These are phyloP conservation scores for Cyphomyrmex costatus DNA, from an alignment of 1,140 invertebrate species.

Conservation along the genomic window DNA sequence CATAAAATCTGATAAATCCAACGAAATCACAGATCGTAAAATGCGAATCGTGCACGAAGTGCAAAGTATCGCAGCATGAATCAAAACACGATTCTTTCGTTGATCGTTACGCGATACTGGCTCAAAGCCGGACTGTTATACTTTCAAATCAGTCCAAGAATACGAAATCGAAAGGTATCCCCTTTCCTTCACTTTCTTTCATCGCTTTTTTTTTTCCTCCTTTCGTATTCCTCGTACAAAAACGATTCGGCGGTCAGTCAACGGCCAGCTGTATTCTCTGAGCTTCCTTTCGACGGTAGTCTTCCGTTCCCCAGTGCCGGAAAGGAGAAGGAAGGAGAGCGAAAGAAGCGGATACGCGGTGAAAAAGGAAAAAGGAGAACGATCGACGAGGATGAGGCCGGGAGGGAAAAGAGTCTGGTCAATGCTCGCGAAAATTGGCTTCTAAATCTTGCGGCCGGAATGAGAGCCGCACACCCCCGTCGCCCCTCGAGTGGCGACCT, in stretches of 20 bases:
- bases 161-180: conserved; percentile 58
- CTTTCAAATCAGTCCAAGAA: conserved; percentile 71
- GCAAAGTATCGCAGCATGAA: conserved; percentile 46
- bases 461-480: conserved; percentile 72
- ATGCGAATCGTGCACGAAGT: conserved; percentile 4
- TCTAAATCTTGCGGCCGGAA: conserved; percentile 84
- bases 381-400: conserved; percentile 43
- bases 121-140: conserved; percentile 60
- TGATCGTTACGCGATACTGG: conserved; percentile 38
- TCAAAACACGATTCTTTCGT: conserved; percentile 36
- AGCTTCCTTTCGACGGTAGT: conserved; percentile 68
- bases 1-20: conserved; percentile 52
- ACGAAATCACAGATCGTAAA: conserved; percentile 35
- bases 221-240: conserved; percentile 16
- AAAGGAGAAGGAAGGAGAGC: conserved; percentile 33
- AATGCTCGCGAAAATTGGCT: conserved; percentile 85
- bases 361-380: conserved; percentile 43
- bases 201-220: background rate
- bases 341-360: conserved; percentile 27
- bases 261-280: conserved; percentile 69
- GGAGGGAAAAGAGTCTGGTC: conserved; percentile 74
- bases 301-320: background rate
- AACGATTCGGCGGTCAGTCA: conserved; percentile 68
- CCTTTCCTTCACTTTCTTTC: background rate
- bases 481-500: conserved; percentile 35